Conservation (phyloP, 2,797 vertebrate species). For the Diglossa cyanea region DNA sequence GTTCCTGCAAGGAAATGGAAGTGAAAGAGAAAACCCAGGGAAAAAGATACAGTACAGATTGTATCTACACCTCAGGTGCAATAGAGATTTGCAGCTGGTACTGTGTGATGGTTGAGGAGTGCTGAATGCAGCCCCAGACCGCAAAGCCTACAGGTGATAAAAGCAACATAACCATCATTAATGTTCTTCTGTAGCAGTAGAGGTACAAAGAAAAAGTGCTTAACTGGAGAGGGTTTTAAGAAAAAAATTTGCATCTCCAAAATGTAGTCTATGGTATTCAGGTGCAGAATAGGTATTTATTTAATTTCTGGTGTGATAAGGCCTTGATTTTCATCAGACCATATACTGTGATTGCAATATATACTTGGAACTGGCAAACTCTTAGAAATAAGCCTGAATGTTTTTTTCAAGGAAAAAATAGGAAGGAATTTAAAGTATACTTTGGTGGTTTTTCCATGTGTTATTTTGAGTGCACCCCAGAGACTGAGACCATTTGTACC, state of each 20-base stretch:
- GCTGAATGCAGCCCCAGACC: not conserved
- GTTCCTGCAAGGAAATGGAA: not conserved
- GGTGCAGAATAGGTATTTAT: not conserved
- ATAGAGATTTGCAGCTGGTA: not conserved
- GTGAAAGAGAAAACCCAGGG: not conserved
- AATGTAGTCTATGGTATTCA: not conserved
- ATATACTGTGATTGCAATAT: not conserved
- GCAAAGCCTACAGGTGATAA: not conserved
- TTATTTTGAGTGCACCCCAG: not conserved
- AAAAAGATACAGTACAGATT: not conserved
- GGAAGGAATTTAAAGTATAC: not conserved
- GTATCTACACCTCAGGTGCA: not conserved
- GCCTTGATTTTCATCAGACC: not conserved
- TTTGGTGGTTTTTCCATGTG: not conserved
- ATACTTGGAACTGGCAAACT: not conserved
- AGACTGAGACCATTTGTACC: not conserved
- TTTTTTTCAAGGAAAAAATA: not conserved
- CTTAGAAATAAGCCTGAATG: not conserved
- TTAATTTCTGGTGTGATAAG: not conserved
- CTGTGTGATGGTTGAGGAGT: not conserved
- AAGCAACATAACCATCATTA: rapidly evolving
- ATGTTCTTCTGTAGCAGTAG: not conserved
- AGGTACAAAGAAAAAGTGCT: not conserved
- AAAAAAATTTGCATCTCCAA: not conserved
- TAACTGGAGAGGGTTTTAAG: not conserved